Evolutionary conservation across 2,888 invertebrate species (phyloP), one percentile per base, ranked within the genome.

Genomic region (Syritta pipiens): DNA sequence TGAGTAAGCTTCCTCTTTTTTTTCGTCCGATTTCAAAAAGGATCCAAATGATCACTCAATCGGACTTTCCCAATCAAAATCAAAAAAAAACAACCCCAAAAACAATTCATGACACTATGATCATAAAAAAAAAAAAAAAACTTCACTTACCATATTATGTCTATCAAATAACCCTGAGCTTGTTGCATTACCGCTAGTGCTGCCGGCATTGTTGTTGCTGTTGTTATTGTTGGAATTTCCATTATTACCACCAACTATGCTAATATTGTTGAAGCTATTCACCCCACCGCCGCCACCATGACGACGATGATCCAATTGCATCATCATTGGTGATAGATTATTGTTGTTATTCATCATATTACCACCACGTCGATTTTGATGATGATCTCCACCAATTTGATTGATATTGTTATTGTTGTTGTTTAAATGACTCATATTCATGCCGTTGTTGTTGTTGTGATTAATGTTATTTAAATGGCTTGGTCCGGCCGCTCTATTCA

Each of bases 121-220:
- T 48, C 32, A 30, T 22, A n/a, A 5, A 4, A 46, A 4, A 20
- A 9, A 4, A 10, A 20, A n/a, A 32, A 22, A 22, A n/a, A n/a
- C n/a, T n/a, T n/a, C n/a, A n/a, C n/a, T 81, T 69, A 83, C 83
- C 83, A 83, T 82, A 82, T 81, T 83, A 53, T 84, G 85, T 76
- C 86, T 84, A 81, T 86, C 86, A 79, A 84, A 85, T 82, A 85
- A 82, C 81, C 85, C 84, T 83, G 86, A 84, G 82, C 84, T 85
- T 67, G 84, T 82, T 79, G 83, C 83, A 74, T 83, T 84, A 67
- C 69, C 82, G 76, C 68, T 82, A 57, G 53, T 82, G 53, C 60
- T 82, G 62, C 44, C 82, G 51, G 55, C 79, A 28, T 75, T 82
- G 63, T 77, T 82, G 77, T 67, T 82, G 57, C 55, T 81, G 40